Base-by-base conservation (phyloP, 2,113 vertebrate genomes). In the Hepsetus odoe region DNA sequence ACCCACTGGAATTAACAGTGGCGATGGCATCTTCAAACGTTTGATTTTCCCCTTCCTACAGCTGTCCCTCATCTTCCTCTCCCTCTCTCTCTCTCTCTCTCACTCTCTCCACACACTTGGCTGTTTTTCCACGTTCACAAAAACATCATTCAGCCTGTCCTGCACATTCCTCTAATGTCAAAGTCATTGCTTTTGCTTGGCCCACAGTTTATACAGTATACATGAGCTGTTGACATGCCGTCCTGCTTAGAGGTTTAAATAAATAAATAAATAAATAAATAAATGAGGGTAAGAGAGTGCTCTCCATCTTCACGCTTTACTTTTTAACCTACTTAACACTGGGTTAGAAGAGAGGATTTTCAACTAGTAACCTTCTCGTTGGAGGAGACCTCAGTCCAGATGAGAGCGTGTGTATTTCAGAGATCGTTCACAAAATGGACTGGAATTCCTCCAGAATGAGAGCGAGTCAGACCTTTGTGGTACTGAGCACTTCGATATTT, bases 1-100 rank as follows among this genome's bases (percentile, higher is more conserved):
- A 85, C 74, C 85, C 46, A 56, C 1, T 22, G 33, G 84, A 67
- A 85, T 89, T 87, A 85, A 85, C 84, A 58, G 62, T 72, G 33
- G 73, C 30, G 72, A 87, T 85, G 51, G 74, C 81, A 86, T 84
- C 80, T 76, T 72, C 72, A 70, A 74, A 85, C 55, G 16, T 72
- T 74, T 65, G 65, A 74, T 74, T 49, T 70, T 71, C 65, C 61
- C 51, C 71, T 84, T 81, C 44, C 67, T 73, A 66, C 76, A 76
- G 59, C 53, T 76, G 59, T 72, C 51, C 14, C 53, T 56, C 32
- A 40, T 55, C 26, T 66, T 77, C 46, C 62, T 53, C 26, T n/a
- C 28, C 7, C 49, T 18, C 32, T 49, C 13, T 26, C 65, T 8
- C 65, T 35, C 18, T 22, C n/a, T 26, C 11, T 67, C 44, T 58